Percentiles rank a stretch among this genome's conserved stretches.
Evolutionary conservation across 2,888 invertebrate species (phyloP).

Genomic region (Conchocele bisecta): DNA sequence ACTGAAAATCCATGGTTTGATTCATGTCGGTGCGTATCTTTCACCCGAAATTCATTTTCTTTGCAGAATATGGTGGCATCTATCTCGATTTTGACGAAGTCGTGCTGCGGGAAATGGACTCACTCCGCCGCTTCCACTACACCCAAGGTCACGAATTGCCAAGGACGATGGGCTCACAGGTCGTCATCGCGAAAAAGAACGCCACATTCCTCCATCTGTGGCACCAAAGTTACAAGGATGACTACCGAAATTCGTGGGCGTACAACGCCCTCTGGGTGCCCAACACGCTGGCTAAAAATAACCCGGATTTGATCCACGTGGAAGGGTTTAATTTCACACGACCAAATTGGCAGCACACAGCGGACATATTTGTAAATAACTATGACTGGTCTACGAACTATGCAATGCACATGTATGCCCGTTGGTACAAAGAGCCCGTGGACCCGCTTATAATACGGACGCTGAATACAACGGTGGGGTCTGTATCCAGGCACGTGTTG

Average conservation of each 20-base stretch:
- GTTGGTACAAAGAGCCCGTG: slow-evolving; percentile 7
- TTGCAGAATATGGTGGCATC: slow-evolving; percentile 29
- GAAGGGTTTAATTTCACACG: slow-evolving; percentile 30
- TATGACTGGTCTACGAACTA: slow-evolving; percentile 25
- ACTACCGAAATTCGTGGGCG: slow-evolving; percentile 3
- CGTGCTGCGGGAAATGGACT: slow-evolving; percentile 1
- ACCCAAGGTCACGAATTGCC: slow-evolving; percentile 12
- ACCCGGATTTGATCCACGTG: slow-evolving; percentile 23
- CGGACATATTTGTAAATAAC: neutral
- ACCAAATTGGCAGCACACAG: neutral
- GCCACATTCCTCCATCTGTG: slow-evolving; percentile 23
- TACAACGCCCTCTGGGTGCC: slow-evolving; percentile 15
- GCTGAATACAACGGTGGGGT: slow-evolving; percentile 19
- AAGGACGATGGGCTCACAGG: slow-evolving; percentile 7
- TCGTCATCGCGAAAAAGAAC: slow-evolving; percentile 22
- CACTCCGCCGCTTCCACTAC: slow-evolving; percentile 12
- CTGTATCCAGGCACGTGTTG: slow-evolving; percentile 11
- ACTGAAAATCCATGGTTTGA: no score
- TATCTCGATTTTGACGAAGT: slow-evolving; percentile 28
- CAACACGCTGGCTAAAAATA: slow-evolving; percentile 5
- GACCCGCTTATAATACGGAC: slow-evolving; percentile 1
- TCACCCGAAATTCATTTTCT: neutral
- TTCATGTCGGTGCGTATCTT: no score
- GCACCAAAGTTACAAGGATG: slow-evolving; percentile 25
- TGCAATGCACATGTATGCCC: slow-evolving; percentile 11